Conservation (phyloP, 2,888 invertebrate genomes). For the Heliothis peltigera region DNA sequence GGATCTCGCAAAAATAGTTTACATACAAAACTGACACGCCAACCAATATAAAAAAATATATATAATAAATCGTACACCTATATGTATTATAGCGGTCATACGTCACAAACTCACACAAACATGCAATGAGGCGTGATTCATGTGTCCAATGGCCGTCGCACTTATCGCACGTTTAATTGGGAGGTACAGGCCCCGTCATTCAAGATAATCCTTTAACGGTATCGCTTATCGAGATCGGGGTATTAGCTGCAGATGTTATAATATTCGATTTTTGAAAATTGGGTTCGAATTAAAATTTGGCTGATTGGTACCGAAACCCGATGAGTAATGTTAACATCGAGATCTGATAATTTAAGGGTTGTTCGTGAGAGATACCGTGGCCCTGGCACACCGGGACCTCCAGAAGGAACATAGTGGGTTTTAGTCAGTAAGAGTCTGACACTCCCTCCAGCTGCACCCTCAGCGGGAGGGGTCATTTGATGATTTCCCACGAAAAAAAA, state of each 20-base stretch:
- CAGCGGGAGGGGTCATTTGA: no score
- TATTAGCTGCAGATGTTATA: conserved; percentile 76
- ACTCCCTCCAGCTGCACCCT: no score
- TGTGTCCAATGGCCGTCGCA: conserved; percentile 70
- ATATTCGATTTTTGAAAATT: conserved; percentile 40
- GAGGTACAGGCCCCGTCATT: conserved; percentile 79
- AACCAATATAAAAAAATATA: conserved; percentile 20
- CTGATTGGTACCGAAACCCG: not conserved
- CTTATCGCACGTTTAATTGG: conserved; percentile 81
- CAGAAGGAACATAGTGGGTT: no score
- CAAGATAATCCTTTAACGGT: conserved; percentile 84
- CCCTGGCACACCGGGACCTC: no score
- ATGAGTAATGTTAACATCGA: no score
- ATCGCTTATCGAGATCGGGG: conserved; percentile 73
- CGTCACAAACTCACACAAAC: conserved; percentile 51
- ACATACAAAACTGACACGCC: not conserved
- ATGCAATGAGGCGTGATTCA: conserved; percentile 71
- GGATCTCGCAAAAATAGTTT: no score
- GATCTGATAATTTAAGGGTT: no score
- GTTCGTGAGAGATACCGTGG: no score
- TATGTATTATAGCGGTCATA: conserved; percentile 61
- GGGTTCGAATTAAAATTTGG: not conserved
- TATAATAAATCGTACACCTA: conserved; percentile 24
- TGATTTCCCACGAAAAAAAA: no score
- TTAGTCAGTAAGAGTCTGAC: no score